Conservation (phyloP, 2,888 invertebrate genomes). For the Pristionchus maxplancki region DNA sequence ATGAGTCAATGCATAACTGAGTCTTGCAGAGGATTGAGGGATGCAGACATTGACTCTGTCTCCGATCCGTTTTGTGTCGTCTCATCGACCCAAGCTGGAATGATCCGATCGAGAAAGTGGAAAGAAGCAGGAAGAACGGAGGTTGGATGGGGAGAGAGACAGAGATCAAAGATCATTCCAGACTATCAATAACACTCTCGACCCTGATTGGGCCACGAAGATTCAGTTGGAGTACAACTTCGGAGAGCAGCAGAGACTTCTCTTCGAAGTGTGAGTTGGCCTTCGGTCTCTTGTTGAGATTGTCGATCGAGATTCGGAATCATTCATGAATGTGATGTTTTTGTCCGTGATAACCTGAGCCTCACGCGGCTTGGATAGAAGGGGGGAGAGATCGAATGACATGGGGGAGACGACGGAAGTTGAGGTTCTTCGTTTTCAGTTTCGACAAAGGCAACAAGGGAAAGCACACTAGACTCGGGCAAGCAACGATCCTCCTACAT, state of each 20-base stretch:
- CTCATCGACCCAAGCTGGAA: constrained; percentile 57
- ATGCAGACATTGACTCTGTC: constrained; percentile 66
- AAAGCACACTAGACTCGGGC: constrained; percentile 55
- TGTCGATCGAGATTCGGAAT: not conserved
- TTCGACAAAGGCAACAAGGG: constrained; percentile 56
- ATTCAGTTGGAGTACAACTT: constrained; percentile 82
- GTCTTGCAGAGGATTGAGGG: constrained; percentile 65
- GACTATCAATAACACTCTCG: constrained; percentile 79
- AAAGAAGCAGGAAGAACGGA: constrained; percentile 58
- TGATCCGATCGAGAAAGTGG: constrained; percentile 57
- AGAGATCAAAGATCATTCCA: constrained; percentile 68
- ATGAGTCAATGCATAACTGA: constrained; percentile 2
- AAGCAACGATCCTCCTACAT: constrained; percentile 61
- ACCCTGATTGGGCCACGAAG: constrained; percentile 82
- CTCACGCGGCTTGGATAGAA: constrained; percentile 34
- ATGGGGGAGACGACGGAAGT: constrained; percentile 2
- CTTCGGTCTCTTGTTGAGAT: not conserved
- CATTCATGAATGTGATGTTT: not conserved
- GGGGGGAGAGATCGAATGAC: constrained; percentile 52
- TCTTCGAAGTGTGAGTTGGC: constrained; percentile 79
- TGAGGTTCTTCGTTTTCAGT: constrained; percentile 51
- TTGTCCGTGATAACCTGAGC: not conserved
- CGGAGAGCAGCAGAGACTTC: constrained; percentile 82
- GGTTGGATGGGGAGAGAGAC: constrained; percentile 43
- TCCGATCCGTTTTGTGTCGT: constrained; percentile 70